Base-by-base conservation (phyloP, 1,140 invertebrate species). In the Bombus pyrosoma region DNA sequence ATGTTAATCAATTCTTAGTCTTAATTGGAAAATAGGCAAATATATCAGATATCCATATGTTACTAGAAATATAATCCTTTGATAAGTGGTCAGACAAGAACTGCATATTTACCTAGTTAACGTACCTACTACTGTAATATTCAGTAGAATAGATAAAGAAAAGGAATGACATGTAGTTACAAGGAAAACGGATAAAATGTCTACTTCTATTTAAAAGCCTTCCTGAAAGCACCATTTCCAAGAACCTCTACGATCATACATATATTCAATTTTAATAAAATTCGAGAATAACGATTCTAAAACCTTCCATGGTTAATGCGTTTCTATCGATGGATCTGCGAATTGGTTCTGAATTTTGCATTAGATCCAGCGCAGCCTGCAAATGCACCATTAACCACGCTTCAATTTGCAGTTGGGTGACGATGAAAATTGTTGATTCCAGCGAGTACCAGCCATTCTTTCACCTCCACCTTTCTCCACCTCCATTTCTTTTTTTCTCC, bases 361-460 rank as follows among this genome's bases (percentile, higher is more conserved):
- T 69, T 43, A 10, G 41, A 32, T 9, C 13, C 25, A 13, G 12
- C 34, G 32, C 47, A 5, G 25, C 25, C 18, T 59, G 34, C 32
- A 57, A 76, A 76, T 37, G 34, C 22, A 12, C 41, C 64, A 47
- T 69, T 80, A 68, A 68, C 41, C 22, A 18, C 12, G 37, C 3
- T 69, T 47, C 22, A 22, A 69, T 53, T 80, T 12, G 64, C 64
- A 68, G 41, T 62, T 32, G 75, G 57, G 80, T 43, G 82, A 74
- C 47, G 68, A 59, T 47, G 79, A 73, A 86, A 81, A 62, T 88
- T 72, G 86, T 85, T 88, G 84, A 88, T 88, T 64, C 69, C 79
- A 57, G 37, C 68, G 82, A 53, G 47, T 53, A 53, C 47, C 32
- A 76, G 62, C 81, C 81, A 72, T 89, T 87, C 85, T 86, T 83